Evolutionary conservation across 2,113 vertebrate genomes (phyloP).

Genomic region (Tonatia bakeri): DNA sequence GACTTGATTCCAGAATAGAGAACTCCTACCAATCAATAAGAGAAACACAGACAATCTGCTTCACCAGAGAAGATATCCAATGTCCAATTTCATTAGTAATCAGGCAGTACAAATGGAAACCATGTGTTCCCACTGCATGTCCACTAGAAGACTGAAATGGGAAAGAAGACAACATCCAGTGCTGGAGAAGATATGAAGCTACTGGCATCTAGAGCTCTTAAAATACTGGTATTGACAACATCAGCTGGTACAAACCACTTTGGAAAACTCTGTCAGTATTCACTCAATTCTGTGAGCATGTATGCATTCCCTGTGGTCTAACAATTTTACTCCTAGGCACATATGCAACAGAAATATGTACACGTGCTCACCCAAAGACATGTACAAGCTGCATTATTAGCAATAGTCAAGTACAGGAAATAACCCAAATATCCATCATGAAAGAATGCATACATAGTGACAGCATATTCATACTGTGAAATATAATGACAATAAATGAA

Average conservation of each 20-base stretch:
- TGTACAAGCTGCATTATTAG: not conserved
- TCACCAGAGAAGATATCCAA: not conserved
- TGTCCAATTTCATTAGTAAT: not conserved
- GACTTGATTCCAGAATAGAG: not conserved
- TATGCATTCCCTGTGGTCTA: not conserved
- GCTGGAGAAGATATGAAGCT: not conserved
- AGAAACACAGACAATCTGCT: not conserved
- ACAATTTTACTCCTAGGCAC: not conserved
- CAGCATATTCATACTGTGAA: not conserved
- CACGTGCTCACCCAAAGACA: not conserved
- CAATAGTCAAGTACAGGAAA: not conserved
- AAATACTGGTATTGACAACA: not conserved
- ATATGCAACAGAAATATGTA: not conserved
- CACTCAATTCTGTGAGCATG: not conserved
- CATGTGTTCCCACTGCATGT: not conserved
- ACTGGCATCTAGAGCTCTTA: not conserved
- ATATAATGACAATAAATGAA: not conserved
- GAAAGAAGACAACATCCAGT: not conserved
- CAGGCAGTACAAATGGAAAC: not conserved
- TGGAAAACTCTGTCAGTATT: not conserved
- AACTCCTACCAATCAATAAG: not conserved
- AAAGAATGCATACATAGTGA: not conserved
- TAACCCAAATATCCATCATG: not conserved
- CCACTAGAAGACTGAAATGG: not conserved
- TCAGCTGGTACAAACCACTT: not conserved